Evolutionary conservation across 2,888 invertebrate species (phyloP).

Genomic region (Polia nebulosa): DNA sequence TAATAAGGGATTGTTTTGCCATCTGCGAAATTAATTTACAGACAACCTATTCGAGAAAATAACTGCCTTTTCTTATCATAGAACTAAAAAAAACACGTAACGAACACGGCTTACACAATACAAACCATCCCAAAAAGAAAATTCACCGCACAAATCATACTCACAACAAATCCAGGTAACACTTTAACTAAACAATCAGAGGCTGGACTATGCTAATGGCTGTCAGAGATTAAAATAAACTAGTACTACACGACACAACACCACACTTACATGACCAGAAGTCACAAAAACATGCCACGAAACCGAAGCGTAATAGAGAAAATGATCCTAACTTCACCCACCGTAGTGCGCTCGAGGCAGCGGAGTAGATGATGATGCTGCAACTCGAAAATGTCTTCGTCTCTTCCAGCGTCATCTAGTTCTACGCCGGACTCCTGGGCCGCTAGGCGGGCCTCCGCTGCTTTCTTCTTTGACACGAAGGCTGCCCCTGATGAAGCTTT

Average conservation of each 20-base stretch:
- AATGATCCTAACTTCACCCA: constrained; percentile 67
- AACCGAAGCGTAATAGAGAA: constrained; percentile 45
- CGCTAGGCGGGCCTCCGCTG: constrained; percentile 98
- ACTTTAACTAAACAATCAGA: constrained; percentile 54
- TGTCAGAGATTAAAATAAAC: constrained; percentile 42
- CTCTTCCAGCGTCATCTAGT: constrained; percentile 96
- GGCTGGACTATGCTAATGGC: constrained; percentile 48
- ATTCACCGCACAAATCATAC: constrained; percentile 47
- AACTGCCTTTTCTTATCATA: constrained; percentile 17
- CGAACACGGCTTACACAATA: constrained; percentile 38
- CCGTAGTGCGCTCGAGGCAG: constrained; percentile 99
- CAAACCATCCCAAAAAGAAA: constrained; percentile 40
- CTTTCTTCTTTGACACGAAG: constrained; percentile 99
- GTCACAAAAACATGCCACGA: constrained; percentile 59
- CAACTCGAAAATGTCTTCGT: constrained; percentile 99
- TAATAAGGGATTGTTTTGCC: constrained; percentile 22
- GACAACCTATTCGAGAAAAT: background rate
- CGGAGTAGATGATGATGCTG: constrained; percentile 99
- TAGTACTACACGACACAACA: constrained; percentile 54
- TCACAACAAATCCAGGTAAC: constrained; percentile 48
- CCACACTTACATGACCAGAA: constrained; percentile 57
- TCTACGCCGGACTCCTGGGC: constrained; percentile 98
- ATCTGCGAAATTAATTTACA: constrained; percentile 1
- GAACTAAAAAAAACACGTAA: constrained; percentile 37
- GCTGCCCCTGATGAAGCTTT: constrained; percentile 99